Evolutionary conservation across 2,797 vertebrate species (phyloP).

Genomic region (Acropternis orthonyx): DNA sequence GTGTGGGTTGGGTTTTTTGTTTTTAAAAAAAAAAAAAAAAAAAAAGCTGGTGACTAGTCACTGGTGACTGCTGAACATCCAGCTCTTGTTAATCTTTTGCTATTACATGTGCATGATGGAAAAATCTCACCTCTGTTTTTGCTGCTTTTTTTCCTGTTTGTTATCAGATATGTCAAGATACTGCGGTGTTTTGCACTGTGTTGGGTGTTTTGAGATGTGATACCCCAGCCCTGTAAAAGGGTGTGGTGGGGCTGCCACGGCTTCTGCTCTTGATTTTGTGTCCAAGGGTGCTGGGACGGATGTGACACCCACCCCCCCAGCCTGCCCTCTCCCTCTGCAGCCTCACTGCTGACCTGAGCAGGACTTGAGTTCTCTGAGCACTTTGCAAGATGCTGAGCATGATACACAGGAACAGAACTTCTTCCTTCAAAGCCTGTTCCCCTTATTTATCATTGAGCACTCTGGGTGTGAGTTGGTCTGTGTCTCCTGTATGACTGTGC

Average conservation of each 20-base stretch:
- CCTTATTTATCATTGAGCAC: background rate
- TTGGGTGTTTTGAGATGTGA: background rate
- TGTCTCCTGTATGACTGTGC: accelerated
- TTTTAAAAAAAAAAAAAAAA: too few species aligned
- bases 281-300: background rate
- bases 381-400: background rate
- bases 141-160: background rate
- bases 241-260: accelerated
- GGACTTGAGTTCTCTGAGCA: background rate
- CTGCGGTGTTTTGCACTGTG: background rate
- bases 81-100: background rate
- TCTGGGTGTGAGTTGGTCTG: background rate
- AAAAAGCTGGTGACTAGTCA: background rate
- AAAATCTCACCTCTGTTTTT: background rate
- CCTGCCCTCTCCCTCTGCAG: background rate
- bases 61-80: background rate
- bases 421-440: background rate
- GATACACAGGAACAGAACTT: accelerated
- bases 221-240: background rate
- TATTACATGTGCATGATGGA: background rate
- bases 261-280: background rate
- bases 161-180: accelerated
- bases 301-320: background rate
- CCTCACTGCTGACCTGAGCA: background rate
- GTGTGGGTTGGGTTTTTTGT: background rate